These are phyloP conservation scores for Sycophila sp. DNA, from an alignment of 1,140 invertebrate species.

Conservation along the genomic window DNA sequence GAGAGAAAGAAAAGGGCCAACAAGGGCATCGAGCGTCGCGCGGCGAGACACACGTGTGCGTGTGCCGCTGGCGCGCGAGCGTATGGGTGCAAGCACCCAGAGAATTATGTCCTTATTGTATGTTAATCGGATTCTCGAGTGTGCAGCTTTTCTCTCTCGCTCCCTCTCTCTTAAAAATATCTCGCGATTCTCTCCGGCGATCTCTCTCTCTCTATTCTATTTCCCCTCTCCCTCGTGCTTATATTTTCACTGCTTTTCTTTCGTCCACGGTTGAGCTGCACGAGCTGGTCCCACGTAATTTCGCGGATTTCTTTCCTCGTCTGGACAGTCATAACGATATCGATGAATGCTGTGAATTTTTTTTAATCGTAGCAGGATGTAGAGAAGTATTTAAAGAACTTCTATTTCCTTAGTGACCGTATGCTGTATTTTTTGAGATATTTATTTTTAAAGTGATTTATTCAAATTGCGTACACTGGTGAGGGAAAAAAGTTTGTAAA, in stretches of 20 bases:
- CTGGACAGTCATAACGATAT: conserved; percentile 1
- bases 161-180: conserved; percentile 10
- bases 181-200: not conserved
- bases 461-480: too few relatives aligned
- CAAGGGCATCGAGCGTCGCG: conserved; percentile 43
- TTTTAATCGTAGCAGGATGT: too few relatives aligned
- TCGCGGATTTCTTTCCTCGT: not conserved
- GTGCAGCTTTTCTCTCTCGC: not conserved
- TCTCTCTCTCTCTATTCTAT: not conserved
- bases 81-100: conserved; percentile 28
- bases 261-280: not conserved
- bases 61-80: not conserved
- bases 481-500: too few relatives aligned
- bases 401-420: too few relatives aligned
- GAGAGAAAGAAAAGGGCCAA: conserved; percentile 46
- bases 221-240: not conserved
- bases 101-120: conserved; percentile 57
- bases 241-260: not conserved
- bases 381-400: too few relatives aligned
- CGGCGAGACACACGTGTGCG: not conserved
- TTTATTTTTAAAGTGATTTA: too few relatives aligned
- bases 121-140: conserved; percentile 52
- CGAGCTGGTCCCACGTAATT: conserved; percentile 9
- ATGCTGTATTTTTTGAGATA: too few relatives aligned
- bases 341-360: too few relatives aligned